These are phyloP conservation scores for Otus sunia DNA, from an alignment of 2,113 vertebrate species.

Conservation along the genomic window DNA sequence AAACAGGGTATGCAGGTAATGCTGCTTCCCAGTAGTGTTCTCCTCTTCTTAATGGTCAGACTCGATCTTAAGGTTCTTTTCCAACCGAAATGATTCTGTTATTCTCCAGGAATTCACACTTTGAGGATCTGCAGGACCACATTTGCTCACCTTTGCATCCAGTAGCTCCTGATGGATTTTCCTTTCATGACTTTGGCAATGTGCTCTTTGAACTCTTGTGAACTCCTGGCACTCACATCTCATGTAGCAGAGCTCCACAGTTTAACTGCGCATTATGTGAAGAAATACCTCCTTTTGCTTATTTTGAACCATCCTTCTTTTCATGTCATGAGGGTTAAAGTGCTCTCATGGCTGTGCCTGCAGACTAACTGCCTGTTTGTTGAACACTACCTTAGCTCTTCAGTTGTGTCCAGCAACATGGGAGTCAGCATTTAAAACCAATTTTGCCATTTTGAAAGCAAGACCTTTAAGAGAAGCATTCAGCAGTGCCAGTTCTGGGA, in stretches of 20 bases:
- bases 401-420: neutral
- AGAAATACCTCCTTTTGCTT: neutral
- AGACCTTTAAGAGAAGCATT: neutral
- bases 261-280: neutral
- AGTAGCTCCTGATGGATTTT: neutral
- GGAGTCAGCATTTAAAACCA: neutral
- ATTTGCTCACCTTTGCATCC: neutral
- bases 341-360: neutral
- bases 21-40: neutral
- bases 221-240: neutral
- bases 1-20: fast-evolving
- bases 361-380: fast-evolving
- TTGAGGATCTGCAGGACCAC: neutral
- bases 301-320: neutral
- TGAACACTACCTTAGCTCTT: neutral
- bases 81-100: neutral
- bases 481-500: neutral
- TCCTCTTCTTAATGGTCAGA: neutral
- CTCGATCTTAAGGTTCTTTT: neutral
- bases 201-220: neutral
- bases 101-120: neutral
- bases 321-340: neutral
- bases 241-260: neutral
- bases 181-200: neutral
- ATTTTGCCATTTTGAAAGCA: neutral